A percentile compares a stretch with the other conserved stretches of the same genome.
Conservation (phyloP, 2,797 vertebrate genomes). For the Malacoraja senta region DNA sequence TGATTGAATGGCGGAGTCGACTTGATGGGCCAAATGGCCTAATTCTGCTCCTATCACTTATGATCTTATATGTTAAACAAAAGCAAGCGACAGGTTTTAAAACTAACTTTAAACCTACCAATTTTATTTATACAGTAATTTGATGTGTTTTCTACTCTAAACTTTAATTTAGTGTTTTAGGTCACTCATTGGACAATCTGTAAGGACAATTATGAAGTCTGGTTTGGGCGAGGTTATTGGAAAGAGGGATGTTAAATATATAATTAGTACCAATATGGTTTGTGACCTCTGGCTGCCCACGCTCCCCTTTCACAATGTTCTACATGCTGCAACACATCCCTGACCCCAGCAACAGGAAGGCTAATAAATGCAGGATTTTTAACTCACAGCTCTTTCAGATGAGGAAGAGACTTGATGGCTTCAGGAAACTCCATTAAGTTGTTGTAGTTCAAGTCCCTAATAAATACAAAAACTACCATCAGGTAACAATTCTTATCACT, state of each 20-base stretch:
- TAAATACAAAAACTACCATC: constrained; percentile 44
- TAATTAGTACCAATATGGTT: too few relatives aligned
- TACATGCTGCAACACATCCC: too few relatives aligned
- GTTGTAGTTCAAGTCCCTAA: constrained; percentile 94
- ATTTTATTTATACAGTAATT: background rate
- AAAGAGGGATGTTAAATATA: too few relatives aligned
- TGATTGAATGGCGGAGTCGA: too few relatives aligned
- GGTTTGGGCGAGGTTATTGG: too few relatives aligned
- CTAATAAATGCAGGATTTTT: background rate
- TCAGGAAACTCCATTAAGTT: constrained; percentile 83
- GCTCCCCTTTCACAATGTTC: too few relatives aligned
- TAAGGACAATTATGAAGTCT: background rate
- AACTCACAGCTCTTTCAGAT: constrained; percentile 94
- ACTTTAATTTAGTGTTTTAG: constrained; percentile 13
- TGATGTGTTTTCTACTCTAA: background rate
- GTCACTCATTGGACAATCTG: background rate
- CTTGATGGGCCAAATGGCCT: too few relatives aligned
- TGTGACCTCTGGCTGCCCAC: too few relatives aligned
- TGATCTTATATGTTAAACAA: too few relatives aligned
- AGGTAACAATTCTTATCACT: constrained; percentile 24
- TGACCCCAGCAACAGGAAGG: too few relatives aligned
- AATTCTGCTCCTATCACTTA: too few relatives aligned
- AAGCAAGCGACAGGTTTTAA: background rate
- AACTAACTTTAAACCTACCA: background rate
- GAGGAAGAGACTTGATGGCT: constrained; percentile 83